Conservation (phyloP, 2,888 invertebrate species). For the Plagiodera versicolora region DNA sequence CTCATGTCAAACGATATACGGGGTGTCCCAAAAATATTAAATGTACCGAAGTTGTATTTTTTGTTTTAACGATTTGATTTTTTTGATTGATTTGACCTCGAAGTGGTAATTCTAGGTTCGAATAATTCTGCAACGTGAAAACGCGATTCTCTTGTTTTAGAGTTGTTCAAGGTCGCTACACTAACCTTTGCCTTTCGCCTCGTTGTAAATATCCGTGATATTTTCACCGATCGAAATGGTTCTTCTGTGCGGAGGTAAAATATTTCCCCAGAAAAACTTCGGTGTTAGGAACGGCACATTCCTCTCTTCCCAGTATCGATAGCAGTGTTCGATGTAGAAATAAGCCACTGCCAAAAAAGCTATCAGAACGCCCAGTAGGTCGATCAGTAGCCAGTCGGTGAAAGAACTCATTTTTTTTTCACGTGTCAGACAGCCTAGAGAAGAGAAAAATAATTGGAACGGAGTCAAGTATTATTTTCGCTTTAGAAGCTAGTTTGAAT, state of each 20-base stretch:
- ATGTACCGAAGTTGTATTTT: too few relatives aligned
- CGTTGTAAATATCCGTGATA: slow-evolving; percentile 20
- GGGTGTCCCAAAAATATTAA: too few relatives aligned
- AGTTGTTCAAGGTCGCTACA: neutral
- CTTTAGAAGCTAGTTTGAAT: too few relatives aligned
- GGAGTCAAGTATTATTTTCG: too few relatives aligned
- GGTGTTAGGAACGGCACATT: slow-evolving; percentile 24
- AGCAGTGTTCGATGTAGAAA: slow-evolving; percentile 19
- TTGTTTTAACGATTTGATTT: too few relatives aligned
- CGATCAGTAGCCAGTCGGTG: slow-evolving; percentile 8
- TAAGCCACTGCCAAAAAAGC: slow-evolving; percentile 10
- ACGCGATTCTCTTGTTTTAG: too few relatives aligned
- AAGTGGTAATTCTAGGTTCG: too few relatives aligned
- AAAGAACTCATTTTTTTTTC: slow-evolving; percentile 11
- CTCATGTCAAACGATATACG: too few relatives aligned
- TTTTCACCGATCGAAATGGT: slow-evolving; percentile 10
- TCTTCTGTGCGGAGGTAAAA: slow-evolving; percentile 14
- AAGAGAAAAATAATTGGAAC: too few relatives aligned
- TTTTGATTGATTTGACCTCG: too few relatives aligned
- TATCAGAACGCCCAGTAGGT: slow-evolving; percentile 14
- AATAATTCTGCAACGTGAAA: too few relatives aligned
- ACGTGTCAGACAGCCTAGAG: neutral
- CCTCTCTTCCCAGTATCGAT: slow-evolving; percentile 25
- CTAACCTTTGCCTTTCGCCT: slow-evolving; percentile 21
- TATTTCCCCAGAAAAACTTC: slow-evolving; percentile 24